Percentiles rank a stretch among this genome's conserved stretches.
Conservation (phyloP, 2,113 vertebrate species). For the Etia nguti region DNA sequence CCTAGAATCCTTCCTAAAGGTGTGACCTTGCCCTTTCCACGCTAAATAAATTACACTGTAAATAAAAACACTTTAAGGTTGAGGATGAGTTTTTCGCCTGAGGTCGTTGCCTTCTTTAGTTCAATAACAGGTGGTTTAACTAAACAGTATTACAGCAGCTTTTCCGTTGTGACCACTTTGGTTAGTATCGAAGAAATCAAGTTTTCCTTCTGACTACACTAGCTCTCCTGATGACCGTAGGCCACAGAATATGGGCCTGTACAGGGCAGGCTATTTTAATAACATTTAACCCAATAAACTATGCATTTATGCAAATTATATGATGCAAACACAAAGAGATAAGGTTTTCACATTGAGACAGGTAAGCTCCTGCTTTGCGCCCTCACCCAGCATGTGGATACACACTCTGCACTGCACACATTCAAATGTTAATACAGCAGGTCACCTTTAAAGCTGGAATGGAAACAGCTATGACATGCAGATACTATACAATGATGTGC, state of each 20-base stretch:
- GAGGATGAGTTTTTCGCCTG: background rate
- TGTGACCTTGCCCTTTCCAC: background rate
- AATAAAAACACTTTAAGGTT: background rate
- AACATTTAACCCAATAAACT: background rate
- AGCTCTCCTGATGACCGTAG: background rate
- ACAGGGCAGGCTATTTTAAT: background rate
- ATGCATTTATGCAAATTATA: background rate
- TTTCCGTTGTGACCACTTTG: background rate
- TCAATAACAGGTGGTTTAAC: fast-evolving
- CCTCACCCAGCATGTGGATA: background rate
- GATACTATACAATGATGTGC: background rate
- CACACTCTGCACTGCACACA: background rate
- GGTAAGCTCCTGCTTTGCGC: background rate
- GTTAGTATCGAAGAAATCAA: background rate
- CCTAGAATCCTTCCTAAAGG: background rate
- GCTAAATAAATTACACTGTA: background rate
- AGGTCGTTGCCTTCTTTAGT: background rate
- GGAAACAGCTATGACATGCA: background rate
- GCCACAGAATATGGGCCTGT: background rate
- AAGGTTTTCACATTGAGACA: background rate
- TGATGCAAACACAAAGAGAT: background rate
- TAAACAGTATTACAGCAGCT: background rate
- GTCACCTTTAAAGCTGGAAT: background rate
- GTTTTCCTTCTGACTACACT: background rate
- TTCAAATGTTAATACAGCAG: background rate